phyloP scores from a whole-genome alignment of 2,888 invertebrate genomes.

The Oithona nana region DNA sequence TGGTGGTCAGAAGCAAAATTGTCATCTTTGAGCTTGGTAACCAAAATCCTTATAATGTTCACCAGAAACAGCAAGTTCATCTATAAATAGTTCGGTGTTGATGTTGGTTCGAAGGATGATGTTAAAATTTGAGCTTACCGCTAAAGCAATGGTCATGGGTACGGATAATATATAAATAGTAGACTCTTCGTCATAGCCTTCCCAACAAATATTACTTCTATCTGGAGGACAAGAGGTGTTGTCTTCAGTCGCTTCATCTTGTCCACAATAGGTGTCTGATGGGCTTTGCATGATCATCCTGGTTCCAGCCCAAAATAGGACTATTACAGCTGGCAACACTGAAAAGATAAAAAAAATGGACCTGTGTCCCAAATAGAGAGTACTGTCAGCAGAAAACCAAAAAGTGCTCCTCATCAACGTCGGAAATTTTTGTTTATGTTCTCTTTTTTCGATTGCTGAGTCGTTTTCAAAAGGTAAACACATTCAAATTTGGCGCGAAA shows the following conservation, averaged over 20 bases:
- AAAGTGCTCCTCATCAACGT: too few species aligned
- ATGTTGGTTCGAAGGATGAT: background rate
- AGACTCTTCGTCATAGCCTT: slow-evolving; percentile 24
- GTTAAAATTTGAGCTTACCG: slow-evolving; percentile 22
- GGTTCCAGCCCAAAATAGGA: slow-evolving; percentile 29
- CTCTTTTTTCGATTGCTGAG: too few species aligned
- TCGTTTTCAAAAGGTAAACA: too few species aligned
- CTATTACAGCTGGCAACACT: slow-evolving; percentile 32
- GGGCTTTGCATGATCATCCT: slow-evolving; percentile 22
- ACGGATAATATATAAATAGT: slow-evolving; percentile 26
- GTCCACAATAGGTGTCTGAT: background rate
- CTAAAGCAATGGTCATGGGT: slow-evolving; percentile 26
- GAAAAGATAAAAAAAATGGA: too few species aligned
- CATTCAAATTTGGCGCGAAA: too few species aligned
- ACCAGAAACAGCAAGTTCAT: slow-evolving; percentile 59
- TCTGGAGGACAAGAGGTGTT: background rate
- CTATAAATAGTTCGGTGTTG: slow-evolving; percentile 18
- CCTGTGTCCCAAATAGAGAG: too few species aligned
- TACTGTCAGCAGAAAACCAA: too few species aligned
- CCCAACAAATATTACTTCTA: slow-evolving; percentile 24
- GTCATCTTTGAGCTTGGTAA: slow-evolving; percentile 48
- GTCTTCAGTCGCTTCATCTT: background rate
- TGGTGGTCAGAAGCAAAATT: background rate
- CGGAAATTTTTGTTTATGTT: too few species aligned
- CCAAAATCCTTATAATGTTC: slow-evolving; percentile 70